Evolutionary conservation across 1,140 invertebrate genomes (phyloP).

Genomic region (Phocides pigmalion): DNA sequence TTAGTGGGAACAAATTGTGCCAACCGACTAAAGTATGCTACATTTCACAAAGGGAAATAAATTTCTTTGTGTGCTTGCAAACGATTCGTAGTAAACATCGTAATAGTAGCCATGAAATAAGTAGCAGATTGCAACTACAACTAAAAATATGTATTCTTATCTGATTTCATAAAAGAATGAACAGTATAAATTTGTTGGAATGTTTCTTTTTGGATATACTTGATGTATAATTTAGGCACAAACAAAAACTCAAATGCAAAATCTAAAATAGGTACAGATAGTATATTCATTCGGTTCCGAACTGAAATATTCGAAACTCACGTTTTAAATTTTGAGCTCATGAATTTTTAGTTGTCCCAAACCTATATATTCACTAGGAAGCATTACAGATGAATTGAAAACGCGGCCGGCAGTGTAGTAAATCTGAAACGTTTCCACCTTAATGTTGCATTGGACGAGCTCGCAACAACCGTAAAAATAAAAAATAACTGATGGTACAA

Average conservation of each 20-base stretch:
- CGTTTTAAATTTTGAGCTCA: conserved; percentile 25
- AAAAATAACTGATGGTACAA: conserved; percentile 43
- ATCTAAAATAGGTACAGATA: too few relatives aligned
- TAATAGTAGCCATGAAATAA: too few relatives aligned
- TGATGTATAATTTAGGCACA: too few relatives aligned
- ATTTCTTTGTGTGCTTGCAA: too few relatives aligned
- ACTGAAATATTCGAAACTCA: conserved; percentile 7
- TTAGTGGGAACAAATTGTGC: not conserved
- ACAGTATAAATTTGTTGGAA: too few relatives aligned
- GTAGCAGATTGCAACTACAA: too few relatives aligned
- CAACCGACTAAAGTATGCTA: conserved; percentile 1
- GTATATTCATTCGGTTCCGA: not conserved
- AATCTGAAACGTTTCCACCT: conserved; percentile 33
- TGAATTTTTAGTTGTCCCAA: conserved; percentile 11
- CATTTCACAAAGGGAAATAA: not conserved
- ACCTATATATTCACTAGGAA: conserved; percentile 9
- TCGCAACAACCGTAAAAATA: conserved; percentile 37
- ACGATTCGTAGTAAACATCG: too few relatives aligned
- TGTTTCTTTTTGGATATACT: too few relatives aligned
- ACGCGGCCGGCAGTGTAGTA: conserved; percentile 9
- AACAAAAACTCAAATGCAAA: not conserved
- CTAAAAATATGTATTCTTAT: too few relatives aligned
- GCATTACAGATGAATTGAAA: conserved; percentile 23
- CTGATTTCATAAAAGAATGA: too few relatives aligned
- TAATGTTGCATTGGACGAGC: conserved; percentile 31